Evolutionary conservation across 2,113 vertebrate species (phyloP), one percentile per base, ranked within the genome.

Genomic region (Tinamus guttatus): DNA sequence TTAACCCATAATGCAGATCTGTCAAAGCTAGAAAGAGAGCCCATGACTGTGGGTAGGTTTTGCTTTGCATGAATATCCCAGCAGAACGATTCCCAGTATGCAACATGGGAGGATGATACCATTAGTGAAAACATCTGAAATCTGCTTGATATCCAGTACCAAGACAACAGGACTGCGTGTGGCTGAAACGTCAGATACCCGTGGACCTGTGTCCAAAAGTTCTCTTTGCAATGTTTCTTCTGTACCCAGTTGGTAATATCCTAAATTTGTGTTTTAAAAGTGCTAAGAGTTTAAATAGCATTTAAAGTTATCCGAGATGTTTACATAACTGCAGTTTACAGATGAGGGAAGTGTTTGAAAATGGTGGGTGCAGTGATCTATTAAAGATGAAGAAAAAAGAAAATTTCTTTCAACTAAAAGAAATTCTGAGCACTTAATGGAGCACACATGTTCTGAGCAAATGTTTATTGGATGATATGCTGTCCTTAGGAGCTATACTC

Each of bases 151-250:
- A 51, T 34, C 75, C 67, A 62, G 43, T 19, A 27, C 9, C 11
- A 60, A 0, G 1, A 13, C 20, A 40, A 28, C 6, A 40, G 49
- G 56, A 21, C 28, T 7, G 36, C 11, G 6, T 18, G 38, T 18
- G 22, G 13, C 47, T 71, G 62, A 56, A 45, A 32, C 36, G 13
- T 32, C 59, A 34, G 45, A 11, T 34, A 16, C 2, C 18, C 0
- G 9, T 11, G 12, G 52, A 49, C 2, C 2, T 2, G 4, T 24
- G 58, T 80, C 45, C 40, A 24, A 24, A 60, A 69, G 12, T 54
- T 78, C 6, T 30, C 77, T 64, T 17, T 32, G 25, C 9, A 71
- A 13, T 18, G 13, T 8, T 68, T 2, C 34, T 84, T 51, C 60
- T 79, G 1, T 19, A 45, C 30, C 17, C 27, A 51, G 13, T 76